Base-by-base conservation (phyloP, 2,797 vertebrate genomes). In the Betta splendens region DNA sequence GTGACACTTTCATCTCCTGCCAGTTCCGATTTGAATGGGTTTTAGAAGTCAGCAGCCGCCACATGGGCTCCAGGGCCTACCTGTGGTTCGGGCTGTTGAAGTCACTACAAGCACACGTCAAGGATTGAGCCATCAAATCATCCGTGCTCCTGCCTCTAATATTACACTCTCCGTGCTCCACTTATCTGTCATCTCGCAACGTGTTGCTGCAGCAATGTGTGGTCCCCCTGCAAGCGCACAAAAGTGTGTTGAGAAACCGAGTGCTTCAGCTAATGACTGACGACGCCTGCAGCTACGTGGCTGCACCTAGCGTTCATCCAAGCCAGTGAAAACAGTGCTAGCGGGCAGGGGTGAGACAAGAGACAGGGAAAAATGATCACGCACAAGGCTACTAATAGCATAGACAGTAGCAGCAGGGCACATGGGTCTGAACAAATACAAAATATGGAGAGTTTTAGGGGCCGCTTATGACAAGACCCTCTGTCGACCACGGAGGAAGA, bases 91-190 rank as follows among this genome's bases (percentile, higher is more conserved):
- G 39, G 29, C 42, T 35, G 63, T 48, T 74, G 56, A 42, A 80
- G 23, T 83, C 62, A 70, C 48, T 38, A 25, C 44, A 80, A 45
- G 76, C 55, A 59, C 23, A 64, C 46, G 48, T 71, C 69, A 78
- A 79, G 82, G 68, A 83, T 72, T 80, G 81, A 88, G 77, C 80
- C 87, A 83, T 91, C 85, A 90, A 79, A 79, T 64, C 61, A 71
- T 68, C 64, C 64, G 72, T 88, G 87, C 37, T 68, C 13, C 16
- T n/a, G 54, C 54, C 78, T 85, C 56, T 84, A 83, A 86, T 75
- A 80, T 75, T 73, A 77, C 43, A 63, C 55, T 54, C 52, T 52
- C 29, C 61, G 51, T 69, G 66, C 62, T 72, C 63, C 55, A 59
- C 60, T 74, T 43, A 77, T 79, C 83, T 69, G 74, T 85, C 82